Base-by-base conservation (phyloP, 2,888 invertebrate species). In the Dicyrtomina minuta region DNA sequence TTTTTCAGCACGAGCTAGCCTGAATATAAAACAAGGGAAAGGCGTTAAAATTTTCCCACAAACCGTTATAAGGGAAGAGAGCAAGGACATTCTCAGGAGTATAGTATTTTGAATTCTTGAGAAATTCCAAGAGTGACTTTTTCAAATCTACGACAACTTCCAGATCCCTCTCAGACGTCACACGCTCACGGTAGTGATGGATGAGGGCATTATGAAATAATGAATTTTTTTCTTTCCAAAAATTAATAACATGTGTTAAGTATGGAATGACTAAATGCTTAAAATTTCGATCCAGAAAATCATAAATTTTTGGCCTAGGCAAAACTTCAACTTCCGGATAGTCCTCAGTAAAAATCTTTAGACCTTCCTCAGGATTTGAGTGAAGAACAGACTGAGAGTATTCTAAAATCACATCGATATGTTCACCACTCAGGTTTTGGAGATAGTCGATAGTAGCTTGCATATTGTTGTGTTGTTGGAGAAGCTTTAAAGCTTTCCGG, bases 381-480 rank as follows among this genome's bases (percentile, higher is more conserved):
- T 87, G 88, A 51, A 99, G 83, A 61, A 99, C 91, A 94, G 96
- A 96, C 75, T 91, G 90, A 22, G 96, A 88, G 84, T 94, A 98
- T 81, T 97, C 92, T 80, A 97, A 89, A 80, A 99, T 96, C 72
- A 97, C 83, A 72, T 92, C 90, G 77, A 94, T 85, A 79, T 96
- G 88, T 27, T 90, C 89, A 10, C 86, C 82, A 44, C 92, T 89
- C 26, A 77, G 62, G 71, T 90, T 88, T 80, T 98, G 97, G 68
- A 99, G 85, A 83, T 98, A 98, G 72, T 89, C 88, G 79, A 96
- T 90, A 0, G 94, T 95, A 77, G 90, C 86, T 72, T 93, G 90
- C 73, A 89, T 86, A 80, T 86, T 86, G 8, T 91, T 86, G 81
- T 91, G 92, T 58, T 90, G 89, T 79, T 89, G 87, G 39, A 99